Evolutionary conservation across 2,797 vertebrate genomes (phyloP).

Genomic region (Trichosurus vulpecula): DNA sequence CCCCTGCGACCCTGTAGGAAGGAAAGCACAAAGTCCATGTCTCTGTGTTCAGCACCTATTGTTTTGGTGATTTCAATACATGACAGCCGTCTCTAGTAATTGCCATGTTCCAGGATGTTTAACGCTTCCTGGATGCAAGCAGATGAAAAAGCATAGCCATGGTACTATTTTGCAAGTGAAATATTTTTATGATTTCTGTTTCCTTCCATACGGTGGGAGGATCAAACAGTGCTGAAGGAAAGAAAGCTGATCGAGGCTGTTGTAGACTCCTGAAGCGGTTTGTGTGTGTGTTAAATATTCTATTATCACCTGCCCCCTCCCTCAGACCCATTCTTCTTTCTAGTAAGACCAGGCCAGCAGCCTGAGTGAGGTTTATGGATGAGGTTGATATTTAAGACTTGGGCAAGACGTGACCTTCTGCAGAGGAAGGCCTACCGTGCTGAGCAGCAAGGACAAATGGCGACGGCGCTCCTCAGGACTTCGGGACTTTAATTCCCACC

Average conservation of each 20-base stretch:
- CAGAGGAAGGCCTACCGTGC: slow-evolving; percentile 30
- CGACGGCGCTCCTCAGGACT: background rate
- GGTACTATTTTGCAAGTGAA: slow-evolving; percentile 67
- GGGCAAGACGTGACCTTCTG: slow-evolving; percentile 63
- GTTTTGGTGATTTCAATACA: slow-evolving; percentile 37
- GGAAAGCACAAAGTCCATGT: background rate
- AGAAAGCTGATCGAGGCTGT: slow-evolving; percentile 54
- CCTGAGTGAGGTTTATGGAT: slow-evolving; percentile 49
- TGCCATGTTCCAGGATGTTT: slow-evolving; percentile 53
- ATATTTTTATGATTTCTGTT: slow-evolving; percentile 54
- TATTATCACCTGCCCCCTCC: slow-evolving; percentile 18
- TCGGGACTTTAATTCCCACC: slow-evolving; percentile 67
- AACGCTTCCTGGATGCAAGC: slow-evolving; percentile 56
- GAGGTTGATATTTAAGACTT: slow-evolving; percentile 66
- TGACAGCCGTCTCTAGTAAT: slow-evolving; percentile 61
- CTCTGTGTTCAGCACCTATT: slow-evolving; percentile 31
- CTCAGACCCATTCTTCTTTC: slow-evolving; percentile 35
- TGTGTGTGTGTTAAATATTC: slow-evolving; percentile 23
- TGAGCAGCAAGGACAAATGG: slow-evolving; percentile 30
- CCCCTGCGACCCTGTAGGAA: background rate
- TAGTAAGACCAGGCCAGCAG: slow-evolving; percentile 46
- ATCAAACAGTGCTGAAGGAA: slow-evolving; percentile 40
- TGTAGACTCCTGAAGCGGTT: slow-evolving; percentile 35
- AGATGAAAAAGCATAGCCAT: slow-evolving; percentile 60
- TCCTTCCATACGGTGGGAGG: slow-evolving; percentile 14